Evolutionary conservation across 2,888 invertebrate species (phyloP).

Genomic region (Nemoura dubitans): DNA sequence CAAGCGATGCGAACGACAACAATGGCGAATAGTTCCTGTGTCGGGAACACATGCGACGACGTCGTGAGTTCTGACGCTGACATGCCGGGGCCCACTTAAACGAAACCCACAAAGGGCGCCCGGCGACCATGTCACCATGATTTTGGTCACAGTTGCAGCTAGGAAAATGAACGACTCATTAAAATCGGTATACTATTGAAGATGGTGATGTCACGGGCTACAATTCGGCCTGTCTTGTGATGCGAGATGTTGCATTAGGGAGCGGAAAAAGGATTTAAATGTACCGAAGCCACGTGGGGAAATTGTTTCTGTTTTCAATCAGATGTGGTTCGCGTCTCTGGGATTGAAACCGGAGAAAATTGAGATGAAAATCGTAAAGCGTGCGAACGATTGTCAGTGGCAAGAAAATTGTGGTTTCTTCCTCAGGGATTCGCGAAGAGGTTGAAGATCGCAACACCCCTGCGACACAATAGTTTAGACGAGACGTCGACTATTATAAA

Average conservation of each 20-base stretch:
- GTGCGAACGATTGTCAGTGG: not conserved
- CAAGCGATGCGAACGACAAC: slow-evolving; percentile 25
- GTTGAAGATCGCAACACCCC: not conserved
- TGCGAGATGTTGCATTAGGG: not conserved
- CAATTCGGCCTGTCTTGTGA: not conserved
- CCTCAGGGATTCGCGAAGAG: not conserved
- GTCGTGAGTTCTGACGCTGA: not conserved
- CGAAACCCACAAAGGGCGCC: not conserved
- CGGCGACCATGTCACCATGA: not conserved
- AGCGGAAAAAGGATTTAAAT: not conserved
- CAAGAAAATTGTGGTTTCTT: not conserved
- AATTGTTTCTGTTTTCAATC: not conserved
- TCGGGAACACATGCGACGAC: not conserved
- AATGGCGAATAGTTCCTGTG: not conserved
- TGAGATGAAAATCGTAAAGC: slow-evolving; percentile 4
- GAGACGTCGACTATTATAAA: slow-evolving; percentile 3
- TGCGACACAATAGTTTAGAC: not conserved
- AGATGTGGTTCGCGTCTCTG: not conserved
- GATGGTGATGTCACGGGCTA: not conserved
- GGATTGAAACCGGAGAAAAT: not conserved
- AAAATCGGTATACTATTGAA: not conserved
- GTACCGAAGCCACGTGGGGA: not conserved
- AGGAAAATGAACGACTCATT: not conserved
- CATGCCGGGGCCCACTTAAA: not conserved
- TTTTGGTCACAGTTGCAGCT: not conserved